These are phyloP conservation scores for Ennomos fuscantarius DNA, from an alignment of 2,888 invertebrate genomes.

Conservation along the genomic window DNA sequence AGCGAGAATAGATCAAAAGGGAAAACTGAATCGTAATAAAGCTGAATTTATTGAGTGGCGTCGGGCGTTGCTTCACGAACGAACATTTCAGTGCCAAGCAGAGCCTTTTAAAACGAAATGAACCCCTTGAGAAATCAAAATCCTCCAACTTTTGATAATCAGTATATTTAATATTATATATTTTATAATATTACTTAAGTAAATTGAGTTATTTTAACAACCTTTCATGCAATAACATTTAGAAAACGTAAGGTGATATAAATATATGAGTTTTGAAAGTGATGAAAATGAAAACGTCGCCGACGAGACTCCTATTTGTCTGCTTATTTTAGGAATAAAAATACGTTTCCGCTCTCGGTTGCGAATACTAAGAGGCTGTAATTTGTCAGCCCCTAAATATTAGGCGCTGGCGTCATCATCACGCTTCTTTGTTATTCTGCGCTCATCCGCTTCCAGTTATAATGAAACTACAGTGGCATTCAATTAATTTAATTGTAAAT, in stretches of 20 bases:
- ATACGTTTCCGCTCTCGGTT: slow-evolving; percentile 40
- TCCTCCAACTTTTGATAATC: not conserved
- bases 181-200: too few relatives aligned
- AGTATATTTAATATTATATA: too few relatives aligned
- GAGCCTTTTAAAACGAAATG: slow-evolving; percentile 7
- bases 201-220: too few relatives aligned
- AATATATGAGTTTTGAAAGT: slow-evolving; percentile 13
- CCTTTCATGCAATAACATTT: too few relatives aligned
- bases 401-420: slow-evolving; percentile 51
- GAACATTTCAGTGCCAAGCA: slow-evolving; percentile 3
- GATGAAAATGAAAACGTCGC: slow-evolving; percentile 23
- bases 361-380: slow-evolving; percentile 58
- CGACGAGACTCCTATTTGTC: slow-evolving; percentile 16
- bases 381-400: slow-evolving; percentile 66
- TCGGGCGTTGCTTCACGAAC: slow-evolving; percentile 7
- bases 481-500: slow-evolving; percentile 62
- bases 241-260: not conserved
- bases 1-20: slow-evolving; percentile 37
- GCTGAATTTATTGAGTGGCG: slow-evolving; percentile 41
- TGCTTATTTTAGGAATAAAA: slow-evolving; percentile 33
- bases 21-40: slow-evolving; percentile 29
- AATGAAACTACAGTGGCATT: slow-evolving; percentile 60
- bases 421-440: slow-evolving; percentile 58
- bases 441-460: slow-evolving; percentile 47
- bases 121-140: slow-evolving; percentile 10